A percentile compares a stretch with the other conserved stretches of the same genome.
phyloP scores from a whole-genome alignment of 1,140 invertebrate species.

The Archegozetes longisetosus region DNA sequence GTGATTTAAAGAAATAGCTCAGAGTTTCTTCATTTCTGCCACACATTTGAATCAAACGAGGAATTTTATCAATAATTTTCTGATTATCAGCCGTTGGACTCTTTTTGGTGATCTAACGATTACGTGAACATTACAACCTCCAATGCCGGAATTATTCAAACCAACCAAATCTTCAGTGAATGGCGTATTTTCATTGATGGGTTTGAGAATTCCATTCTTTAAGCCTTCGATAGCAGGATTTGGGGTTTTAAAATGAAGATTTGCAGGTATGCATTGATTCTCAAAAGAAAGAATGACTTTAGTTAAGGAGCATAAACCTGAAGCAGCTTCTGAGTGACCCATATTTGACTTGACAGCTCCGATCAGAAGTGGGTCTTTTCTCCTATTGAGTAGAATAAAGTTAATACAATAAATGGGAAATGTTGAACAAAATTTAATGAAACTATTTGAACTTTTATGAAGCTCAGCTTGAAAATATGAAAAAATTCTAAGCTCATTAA shows the following conservation, averaged over 20 bases:
- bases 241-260: too few species aligned
- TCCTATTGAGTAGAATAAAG: too few species aligned
- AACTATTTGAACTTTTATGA: too few species aligned
- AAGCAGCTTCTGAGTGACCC: too few species aligned
- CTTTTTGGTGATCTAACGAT: conserved; percentile 47
- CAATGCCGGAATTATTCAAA: conserved; percentile 92
- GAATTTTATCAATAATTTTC: conserved; percentile 13
- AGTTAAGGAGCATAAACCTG: conserved; percentile 52
- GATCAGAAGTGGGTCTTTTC: too few species aligned
- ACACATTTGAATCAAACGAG: conserved; percentile 29
- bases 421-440: too few species aligned
- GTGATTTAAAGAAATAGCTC: conserved; percentile 27
- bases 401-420: neutral
- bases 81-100: conserved; percentile 20
- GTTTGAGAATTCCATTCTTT: too few species aligned
- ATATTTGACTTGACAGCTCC: too few species aligned
- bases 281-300: conserved; percentile 85
- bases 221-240: too few species aligned
- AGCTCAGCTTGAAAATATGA: too few species aligned
- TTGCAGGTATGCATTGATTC: conserved; percentile 63
- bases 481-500: too few species aligned
- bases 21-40: conserved; percentile 34
- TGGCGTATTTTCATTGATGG: too few species aligned
- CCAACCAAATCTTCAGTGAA: conserved; percentile 70
- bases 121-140: conserved; percentile 86